phyloP scores from a whole-genome alignment of 2,888 invertebrate species.

The Caenorhabditis imperialis region DNA sequence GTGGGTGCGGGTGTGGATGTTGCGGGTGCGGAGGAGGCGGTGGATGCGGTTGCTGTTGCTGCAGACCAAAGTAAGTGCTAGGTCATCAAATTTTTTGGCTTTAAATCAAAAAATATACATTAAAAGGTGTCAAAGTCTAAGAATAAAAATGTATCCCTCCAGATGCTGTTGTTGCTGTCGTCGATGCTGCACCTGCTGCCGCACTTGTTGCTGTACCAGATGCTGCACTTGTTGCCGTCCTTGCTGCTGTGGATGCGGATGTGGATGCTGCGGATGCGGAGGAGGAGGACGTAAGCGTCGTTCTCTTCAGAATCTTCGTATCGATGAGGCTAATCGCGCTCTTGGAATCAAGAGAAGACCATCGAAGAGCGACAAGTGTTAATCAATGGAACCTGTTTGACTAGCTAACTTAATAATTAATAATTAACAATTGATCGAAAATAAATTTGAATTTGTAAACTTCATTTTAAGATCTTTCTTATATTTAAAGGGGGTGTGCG shows the following conservation, averaged over 20 bases:
- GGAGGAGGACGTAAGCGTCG: slow-evolving; percentile 61
- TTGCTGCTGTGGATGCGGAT: slow-evolving; percentile 43
- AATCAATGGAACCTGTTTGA: not conserved
- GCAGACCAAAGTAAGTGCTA: slow-evolving; percentile 19
- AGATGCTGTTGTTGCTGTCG: slow-evolving; percentile 48
- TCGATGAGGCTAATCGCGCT: slow-evolving; percentile 54
- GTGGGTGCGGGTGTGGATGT: no score
- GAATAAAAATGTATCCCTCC: not conserved
- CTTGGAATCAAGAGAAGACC: no score
- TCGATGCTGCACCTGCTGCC: slow-evolving; percentile 42
- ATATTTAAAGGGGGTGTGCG: no score
- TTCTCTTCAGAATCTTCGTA: slow-evolving; percentile 58
- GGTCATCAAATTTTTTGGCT: not conserved
- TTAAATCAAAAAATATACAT: not conserved
- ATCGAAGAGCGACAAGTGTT: slow-evolving; percentile 32
- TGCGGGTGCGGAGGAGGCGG: no score
- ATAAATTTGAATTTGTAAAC: not conserved
- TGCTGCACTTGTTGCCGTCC: no score
- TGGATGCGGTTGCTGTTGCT: no score
- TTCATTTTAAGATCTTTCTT: not conserved
- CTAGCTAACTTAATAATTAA: not conserved
- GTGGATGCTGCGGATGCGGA: slow-evolving; percentile 62
- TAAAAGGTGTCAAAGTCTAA: not conserved
- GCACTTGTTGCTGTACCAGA: no score
- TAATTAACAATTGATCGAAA: not conserved